Base-by-base conservation (phyloP, 1,140 invertebrate species). In the Penaeus chinensis region DNA sequence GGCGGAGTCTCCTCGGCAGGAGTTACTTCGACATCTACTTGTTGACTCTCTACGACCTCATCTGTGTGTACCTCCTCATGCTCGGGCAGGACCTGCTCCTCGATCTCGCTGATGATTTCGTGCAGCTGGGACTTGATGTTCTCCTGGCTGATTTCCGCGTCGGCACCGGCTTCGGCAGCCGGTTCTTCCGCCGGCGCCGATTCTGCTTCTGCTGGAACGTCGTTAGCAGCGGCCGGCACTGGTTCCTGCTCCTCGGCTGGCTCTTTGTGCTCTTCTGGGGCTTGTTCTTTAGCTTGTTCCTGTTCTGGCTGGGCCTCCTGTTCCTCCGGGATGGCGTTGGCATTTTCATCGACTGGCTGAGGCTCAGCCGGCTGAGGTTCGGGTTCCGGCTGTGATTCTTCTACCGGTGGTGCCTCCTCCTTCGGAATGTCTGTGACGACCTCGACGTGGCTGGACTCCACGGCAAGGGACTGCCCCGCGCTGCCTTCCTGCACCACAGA, bases 51-150 rank as follows among this genome's bases (percentile, higher is more conserved):
- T 54, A 54, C 54, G 54, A 11, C 16, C 54, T 54, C 54, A 54
- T 54, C 54, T 54, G 2, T 16, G 54, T 54, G 54, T 54, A 54
- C 90, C 54, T 89, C 69, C 22, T 82, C 77, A 27, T 90, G 85
- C 71, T 91, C 90, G 19, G 86, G 85, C 18, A 86, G 61, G 61
- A 94, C 94, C 89, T 93, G 93, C 60, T 92, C 92, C 91, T 94
- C 94, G 90, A 94, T 93, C 91, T 94, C 94, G 8, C 93, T 94
- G 89, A 94, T 94, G 81, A 94, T 94, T 90, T 94, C 93, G 85
- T 94, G 93, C 60, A 94, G 91, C 22, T 93, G 92, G 86, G 93
- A 93, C 89, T 94, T 94, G 76, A 94, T 93, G 89, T 92, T 93
- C 83, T 93, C 93, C 89, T 94, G 93, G 87, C 93, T 91, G 60